Percentiles rank a stretch among this genome's conserved stretches.
Evolutionary conservation across 2,888 invertebrate species (phyloP).

Genomic region (Nephrotoma guestfalica): DNA sequence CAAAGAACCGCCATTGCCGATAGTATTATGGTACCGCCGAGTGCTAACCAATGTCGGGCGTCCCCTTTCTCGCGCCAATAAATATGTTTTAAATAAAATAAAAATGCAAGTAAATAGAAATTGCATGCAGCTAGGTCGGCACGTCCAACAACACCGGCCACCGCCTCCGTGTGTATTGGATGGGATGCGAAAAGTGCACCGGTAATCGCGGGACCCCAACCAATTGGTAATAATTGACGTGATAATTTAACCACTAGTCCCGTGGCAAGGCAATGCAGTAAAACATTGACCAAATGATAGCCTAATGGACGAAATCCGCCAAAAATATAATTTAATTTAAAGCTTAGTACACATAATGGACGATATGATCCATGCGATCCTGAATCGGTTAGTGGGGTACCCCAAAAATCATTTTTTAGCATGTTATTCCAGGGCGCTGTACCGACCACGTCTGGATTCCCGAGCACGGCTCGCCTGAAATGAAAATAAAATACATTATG

Average conservation of each 20-base stretch:
- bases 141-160: slow-evolving; percentile 88
- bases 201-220: slow-evolving; percentile 56
- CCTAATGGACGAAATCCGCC: slow-evolving; percentile 67
- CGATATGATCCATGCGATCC: slow-evolving; percentile 96
- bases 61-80: slow-evolving; percentile 40
- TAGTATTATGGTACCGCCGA: slow-evolving; percentile 45
- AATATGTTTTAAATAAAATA: slow-evolving; percentile 71
- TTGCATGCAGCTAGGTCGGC: slow-evolving; percentile 88
- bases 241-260: slow-evolving; percentile 67
- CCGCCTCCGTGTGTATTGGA: slow-evolving; percentile 94
- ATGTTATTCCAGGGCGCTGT: slow-evolving; percentile 68
- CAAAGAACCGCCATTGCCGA: slow-evolving; percentile 76
- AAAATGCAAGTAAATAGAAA: slow-evolving; percentile 75
- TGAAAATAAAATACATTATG: slow-evolving; percentile 11
- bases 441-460: slow-evolving; percentile 83
- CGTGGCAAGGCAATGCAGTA: slow-evolving; percentile 75
- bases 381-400: slow-evolving; percentile 79
- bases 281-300: slow-evolving; percentile 74
- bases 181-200: slow-evolving; percentile 86
- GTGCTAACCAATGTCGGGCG: slow-evolving; percentile 39
- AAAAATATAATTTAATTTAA: slow-evolving; percentile 67
- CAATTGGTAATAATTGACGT: slow-evolving; percentile 49
- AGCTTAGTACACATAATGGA: slow-evolving; percentile 79
- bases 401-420: slow-evolving; percentile 95
- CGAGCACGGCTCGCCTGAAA: slow-evolving; percentile 87